Evolutionary conservation across 2,797 vertebrate species (phyloP), one percentile per base, ranked within the genome.

Genomic region (Etheostoma nigrum): DNA sequence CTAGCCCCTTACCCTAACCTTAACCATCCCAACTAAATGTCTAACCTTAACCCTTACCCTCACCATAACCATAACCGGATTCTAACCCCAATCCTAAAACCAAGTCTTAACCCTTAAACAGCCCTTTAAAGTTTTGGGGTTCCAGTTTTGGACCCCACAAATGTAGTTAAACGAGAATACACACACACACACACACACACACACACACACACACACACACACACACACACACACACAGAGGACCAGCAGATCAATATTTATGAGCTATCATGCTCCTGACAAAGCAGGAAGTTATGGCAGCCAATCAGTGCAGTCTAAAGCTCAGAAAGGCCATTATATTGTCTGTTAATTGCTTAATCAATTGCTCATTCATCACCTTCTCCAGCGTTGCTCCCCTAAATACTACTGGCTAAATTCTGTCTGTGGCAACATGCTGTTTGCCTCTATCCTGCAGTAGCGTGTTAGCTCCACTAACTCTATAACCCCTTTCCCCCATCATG

Each of bases 241-340:
- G 13, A 47, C 57, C 60, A 53, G 33, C 66, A 62, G 69, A 88
- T 89, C 81, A 83, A 91, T 86, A 82, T 87, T 89, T 86, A 88
- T 88, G 78, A 72, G 78, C 74, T 33, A 70, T 72, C 44, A 68
- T 78, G 52, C 62, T 88, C 83, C 74, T 78, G 86, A 84, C 81
- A 86, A 81, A 86, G 83, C 76, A 80, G 72, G 75, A 73, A 72
- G 62, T 86, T 65, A 82, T 77, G 45, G 70, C 67, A 82, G 78
- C 82, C 82, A 81, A 82, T 88, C 76, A 83, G 80, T 25, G 48
- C 59, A 79, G 55, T 68, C 27, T 65, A 16, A 79, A 74, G 12
- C 44, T 71, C 13, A 65, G 40, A 80, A 78, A 78, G 18, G 40
- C 42, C 14, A 49, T 76, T 81, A 81, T 70, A 65, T 65, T 52